Evolutionary conservation across 2,113 vertebrate genomes (phyloP), one percentile per base, ranked within the genome.

Genomic region (Thermophis baileyi): DNA sequence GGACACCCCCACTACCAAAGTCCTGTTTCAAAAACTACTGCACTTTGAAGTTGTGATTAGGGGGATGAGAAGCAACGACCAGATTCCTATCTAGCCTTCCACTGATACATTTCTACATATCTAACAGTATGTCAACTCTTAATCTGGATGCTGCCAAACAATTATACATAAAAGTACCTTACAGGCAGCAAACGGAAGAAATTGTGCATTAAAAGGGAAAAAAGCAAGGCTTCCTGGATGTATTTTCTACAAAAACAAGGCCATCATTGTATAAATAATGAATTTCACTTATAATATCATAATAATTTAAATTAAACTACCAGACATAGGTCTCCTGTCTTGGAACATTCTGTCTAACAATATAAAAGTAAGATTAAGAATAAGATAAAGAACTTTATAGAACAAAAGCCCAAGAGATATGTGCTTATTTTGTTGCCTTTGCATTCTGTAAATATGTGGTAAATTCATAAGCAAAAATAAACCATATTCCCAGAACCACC

Each of bases 331-430:
- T 94, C 90, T 87, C 35, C 8, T 55, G 18, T 30, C 25, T 53
- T 54, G 57, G 2, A n/a, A 16, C 44, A 96, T 87, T 94, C 91
- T 93, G 85, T 20, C 92, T 81, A 93, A 90, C 87, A 5, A 94
- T 51, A 91, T 94, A 96, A 94, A 89, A 89, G 55, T 20, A 89
- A 90, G 93, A 50, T 95, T 63, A 30, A 95, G 88, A 51, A 87
- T 91, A 94, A 94, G 95, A 95, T 94, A 94, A 14, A 25, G 25
- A 85, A 91, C 11, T 47, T 46, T 25, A 30, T 22, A 54, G 30
- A 35, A 81, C 24, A 92, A 81, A 92, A n/a, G 53, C 7, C 40
- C 6, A 88, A 69, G 40, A 27, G 9, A 63, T 40, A 30, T 30
- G 22, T 74, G 25, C 86, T 51, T 49, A 44, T 92, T 88, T 92